Evolutionary conservation across 2,113 vertebrate genomes (phyloP), one percentile per base, ranked within the genome.

Genomic region (Oncorhynchus nerka): DNA sequence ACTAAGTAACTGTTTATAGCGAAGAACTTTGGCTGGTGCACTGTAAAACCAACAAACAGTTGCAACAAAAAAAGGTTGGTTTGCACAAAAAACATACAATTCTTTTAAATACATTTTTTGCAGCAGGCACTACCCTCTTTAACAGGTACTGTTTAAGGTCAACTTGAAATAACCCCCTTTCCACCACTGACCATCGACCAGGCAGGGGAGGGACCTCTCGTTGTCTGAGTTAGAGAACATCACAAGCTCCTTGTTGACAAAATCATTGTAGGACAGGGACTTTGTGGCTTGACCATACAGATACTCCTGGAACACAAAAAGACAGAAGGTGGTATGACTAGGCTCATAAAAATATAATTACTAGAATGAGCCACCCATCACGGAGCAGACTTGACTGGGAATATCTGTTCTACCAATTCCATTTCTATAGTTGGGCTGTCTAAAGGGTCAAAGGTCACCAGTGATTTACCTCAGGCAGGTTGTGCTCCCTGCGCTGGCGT

Each of bases 181-280:
- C 11, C 16, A 19, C 68, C 9, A 82, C 96, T 86, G 79, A 99
- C 97, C 98, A 79, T 99, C 97, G 57, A 99, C 96, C 86, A 98
- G 88, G 20, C 97, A 99, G 0, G 98, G 97, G 83, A 99, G 94
- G n/a, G 98, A 99, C 77, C 98, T 90, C 81, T 99, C 97, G 3
- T 99, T 99, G 87, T 99, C 98, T 0, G 97, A 97, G 91, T 99
- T 99, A 76, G 98, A 99, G 92, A 97, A 99, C 30, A 96, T 93
- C 19, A 99, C 95, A 75, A 99, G 90, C 86, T 99, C 97, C 86
- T 99, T 99, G 92, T 99, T 98, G 90, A 99, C 95, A 84, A 99
- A 99, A 79, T 99, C 95, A 6, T 99, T 97, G 86, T 97, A 99
- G 0, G 96, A 95, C 82, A 99, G 93, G 8, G 90, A 93, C 61